A percentile compares a stretch with the other conserved stretches of the same genome.
Evolutionary conservation across 2,113 vertebrate species (phyloP).

Genomic region (Salvelinus sp.): DNA sequence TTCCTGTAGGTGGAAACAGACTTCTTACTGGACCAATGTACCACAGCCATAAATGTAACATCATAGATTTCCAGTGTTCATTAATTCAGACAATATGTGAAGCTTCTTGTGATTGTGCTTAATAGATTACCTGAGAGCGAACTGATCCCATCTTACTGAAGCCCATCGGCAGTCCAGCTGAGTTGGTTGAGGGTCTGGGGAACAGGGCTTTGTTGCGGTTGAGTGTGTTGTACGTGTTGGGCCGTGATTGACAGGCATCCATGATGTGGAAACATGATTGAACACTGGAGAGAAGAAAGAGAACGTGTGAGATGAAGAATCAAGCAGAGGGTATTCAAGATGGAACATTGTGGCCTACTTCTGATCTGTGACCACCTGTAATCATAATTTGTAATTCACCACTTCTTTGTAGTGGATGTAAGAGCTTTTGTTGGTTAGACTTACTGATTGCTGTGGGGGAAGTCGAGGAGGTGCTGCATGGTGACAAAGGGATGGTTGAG

Average conservation of each 20-base stretch:
- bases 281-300: constrained; percentile 71
- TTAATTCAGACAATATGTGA: no score
- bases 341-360: no score
- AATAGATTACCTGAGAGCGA: constrained; percentile 83
- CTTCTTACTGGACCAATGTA: not conserved
- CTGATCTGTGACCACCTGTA: not conserved
- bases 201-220: constrained; percentile 90
- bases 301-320: not conserved
- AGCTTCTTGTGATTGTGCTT: no score
- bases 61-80: no score
- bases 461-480: constrained; percentile 97
- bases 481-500: constrained; percentile 94
- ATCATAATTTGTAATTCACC: no score
- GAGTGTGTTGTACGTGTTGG: constrained; percentile 79
- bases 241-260: constrained; percentile 89
- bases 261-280: constrained; percentile 97
- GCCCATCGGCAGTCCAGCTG: constrained; percentile 80
- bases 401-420: no score
- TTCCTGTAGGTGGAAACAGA: constrained; percentile 35
- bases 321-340: no score
- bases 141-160: constrained; percentile 88
- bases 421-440: constrained; percentile 36
- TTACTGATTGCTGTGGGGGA: constrained; percentile 95
- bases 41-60: no score
- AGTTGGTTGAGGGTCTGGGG: constrained; percentile 77